Base-by-base conservation (phyloP, 2,888 invertebrate genomes). In the Eupithecia pulchellata region DNA sequence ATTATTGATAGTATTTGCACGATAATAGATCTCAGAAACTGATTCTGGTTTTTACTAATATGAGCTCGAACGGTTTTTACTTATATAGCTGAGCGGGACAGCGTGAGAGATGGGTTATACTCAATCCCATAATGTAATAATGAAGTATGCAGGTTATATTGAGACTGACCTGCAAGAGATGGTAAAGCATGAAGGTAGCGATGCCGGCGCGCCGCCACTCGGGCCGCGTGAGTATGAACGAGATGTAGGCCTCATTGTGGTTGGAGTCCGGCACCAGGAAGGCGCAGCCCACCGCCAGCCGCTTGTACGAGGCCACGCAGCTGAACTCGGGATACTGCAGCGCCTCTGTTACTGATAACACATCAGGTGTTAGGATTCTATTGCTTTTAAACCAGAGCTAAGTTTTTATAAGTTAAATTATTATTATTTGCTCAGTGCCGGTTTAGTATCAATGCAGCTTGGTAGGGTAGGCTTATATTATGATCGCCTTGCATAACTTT, bases 251-350 rank as follows among this genome's bases (percentile, higher is more conserved):
- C 89, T 98, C 98, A 80, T 97, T 97, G 81, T 95, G 96, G 8
- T 96, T 95, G 14, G 96, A 97, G 89, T 98, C 98, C 0, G 99
- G 98, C 65, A 98, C 97, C 78, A 99, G 95, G 89, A 98, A 97
- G 0, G 98, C 98, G 92, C 98, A 98, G n/a, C 97, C 99, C 30
- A 99, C 94, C 62, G 98, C 96, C 72, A 99, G 91, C 82, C 97
- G 96, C 86, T 96, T 96, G 88, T 98, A 98, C 9, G 97, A 87
- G 47, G 97, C 98, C 62, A 99, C 97, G 86, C 98, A 98, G 83
- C 97, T 98, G 89, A 97, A 98, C 87, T 99, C 99, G 0, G 99
- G 98, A 92, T 98, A 98, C 84, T 97, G 97, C 3, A 99, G 95
- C 72, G 97, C 96, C 81, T 98, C 98, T 0, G 97, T 97, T 86